Evolutionary conservation across 2,113 vertebrate species (phyloP).

Genomic region (Eclectus roratus): DNA sequence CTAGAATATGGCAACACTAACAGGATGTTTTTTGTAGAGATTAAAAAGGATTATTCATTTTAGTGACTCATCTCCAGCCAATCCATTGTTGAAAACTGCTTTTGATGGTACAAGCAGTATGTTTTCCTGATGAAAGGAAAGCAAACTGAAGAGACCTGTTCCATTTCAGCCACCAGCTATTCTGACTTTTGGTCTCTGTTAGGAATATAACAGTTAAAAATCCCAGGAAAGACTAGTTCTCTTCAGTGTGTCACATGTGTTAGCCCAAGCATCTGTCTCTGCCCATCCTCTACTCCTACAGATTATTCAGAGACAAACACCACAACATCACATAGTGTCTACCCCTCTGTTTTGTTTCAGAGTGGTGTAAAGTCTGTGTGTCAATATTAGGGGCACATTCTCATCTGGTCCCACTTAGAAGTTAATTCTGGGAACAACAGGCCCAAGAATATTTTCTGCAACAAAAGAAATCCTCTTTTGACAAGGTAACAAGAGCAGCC

Average conservation of each 20-base stretch:
- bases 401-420: neutral
- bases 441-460: neutral
- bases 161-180: neutral
- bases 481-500: neutral
- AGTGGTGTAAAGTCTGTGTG: neutral
- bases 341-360: neutral
- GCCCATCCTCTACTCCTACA: neutral
- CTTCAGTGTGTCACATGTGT: neutral
- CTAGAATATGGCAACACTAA: slow-evolving; percentile 52
- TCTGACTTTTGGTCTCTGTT: neutral
- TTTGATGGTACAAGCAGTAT: neutral
- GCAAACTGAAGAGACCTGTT: slow-evolving; percentile 3
- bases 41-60: slow-evolving; percentile 56
- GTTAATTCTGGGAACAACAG: neutral
- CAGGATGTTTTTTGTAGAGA: slow-evolving; percentile 61
- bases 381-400: neutral
- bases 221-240: neutral
- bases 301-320: neutral
- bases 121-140: slow-evolving; percentile 23
- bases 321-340: too few relatives aligned
- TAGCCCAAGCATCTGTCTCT: neutral
- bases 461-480: neutral
- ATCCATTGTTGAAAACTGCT: slow-evolving; percentile 20
- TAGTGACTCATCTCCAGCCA: slow-evolving; percentile 56
- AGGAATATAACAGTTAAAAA: neutral